Evolutionary conservation across 2,888 invertebrate species (phyloP).

Genomic region (Mimachlamys varia): DNA sequence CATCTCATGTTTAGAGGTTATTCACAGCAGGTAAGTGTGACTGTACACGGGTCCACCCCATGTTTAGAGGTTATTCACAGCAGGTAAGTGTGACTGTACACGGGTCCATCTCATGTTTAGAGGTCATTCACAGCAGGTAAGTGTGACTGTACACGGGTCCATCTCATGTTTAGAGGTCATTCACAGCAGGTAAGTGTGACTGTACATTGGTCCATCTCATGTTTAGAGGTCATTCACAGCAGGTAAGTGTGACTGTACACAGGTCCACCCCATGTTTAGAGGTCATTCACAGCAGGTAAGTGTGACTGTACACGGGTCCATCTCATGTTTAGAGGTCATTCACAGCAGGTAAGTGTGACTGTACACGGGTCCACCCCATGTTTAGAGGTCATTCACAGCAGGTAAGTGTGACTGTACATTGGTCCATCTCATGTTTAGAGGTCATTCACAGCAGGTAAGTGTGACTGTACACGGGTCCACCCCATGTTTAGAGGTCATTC

Average conservation of each 20-base stretch:
- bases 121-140: conserved; percentile 98
- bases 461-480: no score
- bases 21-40: no score
- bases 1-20: conserved; percentile 97
- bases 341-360: no score
- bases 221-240: conserved; percentile 98
- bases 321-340: conserved; percentile 97
- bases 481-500: conserved; percentile 98
- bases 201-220: conserved; percentile 94
- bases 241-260: no score
- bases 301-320: no score
- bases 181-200: no score
- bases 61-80: conserved; percentile 98
- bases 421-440: conserved; percentile 95
- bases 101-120: conserved; percentile 96
- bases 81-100: no score
- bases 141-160: no score
- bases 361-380: conserved; percentile 94
- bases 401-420: no score
- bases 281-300: conserved; percentile 99
- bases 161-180: conserved; percentile 97
- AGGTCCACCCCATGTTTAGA: conserved; percentile 95
- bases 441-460: conserved; percentile 98
- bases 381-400: conserved; percentile 98
- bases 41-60: conserved; percentile 93